Evolutionary conservation across 2,888 invertebrate genomes (phyloP).

Genomic region (Limnephilus lunatus): DNA sequence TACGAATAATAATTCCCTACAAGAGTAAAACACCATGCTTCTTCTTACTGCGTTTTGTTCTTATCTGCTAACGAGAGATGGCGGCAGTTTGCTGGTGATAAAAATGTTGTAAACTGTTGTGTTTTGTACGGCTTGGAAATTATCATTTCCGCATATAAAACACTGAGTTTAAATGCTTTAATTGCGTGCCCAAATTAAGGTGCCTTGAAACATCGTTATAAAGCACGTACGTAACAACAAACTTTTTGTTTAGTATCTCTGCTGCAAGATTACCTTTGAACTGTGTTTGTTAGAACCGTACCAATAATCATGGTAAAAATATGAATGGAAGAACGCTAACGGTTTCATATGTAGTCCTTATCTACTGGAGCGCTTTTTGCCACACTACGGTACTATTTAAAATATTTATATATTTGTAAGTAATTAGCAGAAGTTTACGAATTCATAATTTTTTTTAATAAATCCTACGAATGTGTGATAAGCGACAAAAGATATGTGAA

Average conservation of each 20-base stretch:
- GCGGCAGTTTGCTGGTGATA: conserved; percentile 28
- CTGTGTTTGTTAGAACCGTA: background rate
- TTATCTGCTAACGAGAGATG: conserved; percentile 50
- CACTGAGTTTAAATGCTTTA: conserved; percentile 15
- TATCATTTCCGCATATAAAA: background rate
- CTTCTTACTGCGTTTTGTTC: conserved; percentile 45
- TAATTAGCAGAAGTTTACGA: too few species aligned
- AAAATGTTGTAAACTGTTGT: conserved; percentile 5
- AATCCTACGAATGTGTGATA: too few species aligned
- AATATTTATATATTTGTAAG: too few species aligned
- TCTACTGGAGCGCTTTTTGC: too few species aligned
- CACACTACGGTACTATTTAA: too few species aligned
- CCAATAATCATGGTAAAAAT: too few species aligned
- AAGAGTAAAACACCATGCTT: conserved; percentile 43
- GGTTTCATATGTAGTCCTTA: too few species aligned
- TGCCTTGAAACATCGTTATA: background rate
- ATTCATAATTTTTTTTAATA: too few species aligned
- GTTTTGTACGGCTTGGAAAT: background rate
- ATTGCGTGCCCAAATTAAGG: background rate
- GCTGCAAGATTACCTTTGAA: background rate
- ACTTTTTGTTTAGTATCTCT: background rate
- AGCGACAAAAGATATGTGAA: too few species aligned
- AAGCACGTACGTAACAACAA: background rate
- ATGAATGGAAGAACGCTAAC: too few species aligned
- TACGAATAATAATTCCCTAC: conserved; percentile 22